Conservation (phyloP, 1,140 invertebrate genomes). For the Drepana arcuata region DNA sequence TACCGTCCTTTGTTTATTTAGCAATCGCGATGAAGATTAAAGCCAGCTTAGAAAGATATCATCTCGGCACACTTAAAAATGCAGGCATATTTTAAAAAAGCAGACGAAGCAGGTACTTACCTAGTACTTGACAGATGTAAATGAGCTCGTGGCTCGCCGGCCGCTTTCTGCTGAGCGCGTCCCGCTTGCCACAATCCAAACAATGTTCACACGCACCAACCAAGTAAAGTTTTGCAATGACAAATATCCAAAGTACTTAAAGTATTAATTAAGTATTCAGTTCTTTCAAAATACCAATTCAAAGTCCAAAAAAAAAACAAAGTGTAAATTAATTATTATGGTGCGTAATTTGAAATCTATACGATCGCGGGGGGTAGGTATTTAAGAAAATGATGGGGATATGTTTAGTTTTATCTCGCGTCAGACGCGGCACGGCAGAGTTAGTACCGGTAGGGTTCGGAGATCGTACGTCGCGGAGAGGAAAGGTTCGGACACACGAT, state of each 20-base stretch:
- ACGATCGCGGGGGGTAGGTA: neutral
- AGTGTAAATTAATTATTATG: neutral
- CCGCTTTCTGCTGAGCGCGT: conserved; percentile 31
- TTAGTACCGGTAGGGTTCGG: conserved; percentile 55
- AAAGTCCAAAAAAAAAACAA: too few relatives aligned
- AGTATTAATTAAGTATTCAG: too few relatives aligned
- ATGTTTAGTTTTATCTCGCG: conserved; percentile 17
- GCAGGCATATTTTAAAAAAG: conserved; percentile 27
- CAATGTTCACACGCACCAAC: conserved; percentile 32
- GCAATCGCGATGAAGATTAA: conserved; percentile 14
- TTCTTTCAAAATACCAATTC: too few relatives aligned
- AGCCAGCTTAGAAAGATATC: conserved; percentile 14
- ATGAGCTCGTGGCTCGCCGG: conserved; percentile 36
- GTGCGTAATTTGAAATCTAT: neutral
- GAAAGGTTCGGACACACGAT: conserved; percentile 63
- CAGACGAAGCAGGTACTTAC: conserved; percentile 41
- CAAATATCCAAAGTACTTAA: conserved; percentile 18
- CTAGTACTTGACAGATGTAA: conserved; percentile 48
- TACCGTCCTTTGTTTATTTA: conserved; percentile 10
- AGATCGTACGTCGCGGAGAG: conserved; percentile 59
- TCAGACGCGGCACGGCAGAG: conserved; percentile 36
- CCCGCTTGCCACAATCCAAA: conserved; percentile 50
- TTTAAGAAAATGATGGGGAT: conserved; percentile 4
- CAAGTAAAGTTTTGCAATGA: conserved; percentile 11
- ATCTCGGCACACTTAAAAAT: conserved; percentile 21